Evolutionary conservation across 2,797 vertebrate genomes (phyloP).

Genomic region (Cossypha dichroa): DNA sequence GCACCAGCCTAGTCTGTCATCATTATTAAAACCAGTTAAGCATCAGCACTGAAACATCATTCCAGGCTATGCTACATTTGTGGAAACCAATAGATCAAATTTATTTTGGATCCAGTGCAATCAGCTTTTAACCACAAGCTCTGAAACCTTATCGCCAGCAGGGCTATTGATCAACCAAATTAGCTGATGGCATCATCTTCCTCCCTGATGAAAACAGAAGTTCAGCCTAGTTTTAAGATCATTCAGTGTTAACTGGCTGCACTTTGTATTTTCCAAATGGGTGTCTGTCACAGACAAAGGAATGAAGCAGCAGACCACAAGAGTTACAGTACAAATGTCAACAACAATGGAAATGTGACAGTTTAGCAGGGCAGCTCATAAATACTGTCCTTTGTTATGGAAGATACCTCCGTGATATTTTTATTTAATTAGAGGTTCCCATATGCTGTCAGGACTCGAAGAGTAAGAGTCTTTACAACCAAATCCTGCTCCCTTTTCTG

Average conservation of each 20-base stretch:
- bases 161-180: slow-evolving; percentile 61
- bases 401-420: neutral
- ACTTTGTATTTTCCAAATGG: slow-evolving; percentile 44
- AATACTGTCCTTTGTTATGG: neutral
- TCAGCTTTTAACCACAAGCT: slow-evolving; percentile 60
- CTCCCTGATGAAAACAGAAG: slow-evolving; percentile 36
- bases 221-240: slow-evolving; percentile 48
- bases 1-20: slow-evolving; percentile 38
- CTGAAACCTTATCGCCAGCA: slow-evolving; percentile 58
- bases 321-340: neutral
- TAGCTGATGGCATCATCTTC: slow-evolving; percentile 55
- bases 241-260: slow-evolving; percentile 52
- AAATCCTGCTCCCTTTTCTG: neutral
- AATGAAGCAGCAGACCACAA: neutral
- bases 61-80: slow-evolving; percentile 12
- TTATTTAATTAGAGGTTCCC: neutral
- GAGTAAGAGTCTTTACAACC: neutral
- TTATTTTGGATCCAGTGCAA: slow-evolving; percentile 53
- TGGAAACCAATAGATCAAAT: slow-evolving; percentile 66
- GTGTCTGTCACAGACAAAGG: slow-evolving; percentile 26
- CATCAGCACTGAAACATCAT: slow-evolving; percentile 51
- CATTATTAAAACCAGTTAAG: slow-evolving; percentile 42
- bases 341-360: slow-evolving; percentile 1
- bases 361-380: slow-evolving; percentile 4
- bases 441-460: neutral